Evolutionary conservation across 1,140 invertebrate species (phyloP), one percentile per base, ranked within the genome.

Genomic region (Stegodyphus dumicola): DNA sequence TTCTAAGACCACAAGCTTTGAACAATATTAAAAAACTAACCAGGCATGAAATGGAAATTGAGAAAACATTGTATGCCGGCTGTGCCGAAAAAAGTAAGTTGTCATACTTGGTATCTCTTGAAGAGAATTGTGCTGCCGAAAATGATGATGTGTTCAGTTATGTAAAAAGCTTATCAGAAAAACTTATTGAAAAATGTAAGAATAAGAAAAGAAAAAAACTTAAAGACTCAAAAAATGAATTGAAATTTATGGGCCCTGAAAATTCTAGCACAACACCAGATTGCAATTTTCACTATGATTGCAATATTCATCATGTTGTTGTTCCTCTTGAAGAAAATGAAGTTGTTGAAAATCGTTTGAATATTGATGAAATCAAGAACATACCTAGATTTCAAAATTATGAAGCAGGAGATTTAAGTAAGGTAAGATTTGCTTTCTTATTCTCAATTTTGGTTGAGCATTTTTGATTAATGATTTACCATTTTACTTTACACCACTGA

Each of bases 371-470:
- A 89, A 92, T 93, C 64, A 90, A 89, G 89, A 87, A 88, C 48
- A 87, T 92, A 71, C 90, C 92, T 6, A 90, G 89, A 88, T 93
- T 93, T 91, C 80, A 89, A 76, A 91, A 92, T 87, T 93, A 93
- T 88, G 18, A 88, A 6, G 86, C 88, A 49, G 92, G 92, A 67
- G 83, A 86, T 64, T 90, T 90, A 52, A 91, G 89, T 49, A 91
- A 89, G 79, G 90, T 90, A 89, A 88, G 87, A 10, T 54, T 5
- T 48, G 6, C 6, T 54, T 49, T 33, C 33, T 33, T 33, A 33
- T 33, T 33, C 33, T 33, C 33, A 33, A 33, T 33, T 33, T 33
- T 33, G 33, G 33, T 1, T 33, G 1, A 33, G 33, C 33, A 33
- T 33, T 33, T 33, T 33, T 33, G 33, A 33, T 33, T 1, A 3